Conservation (phyloP, 2,797 vertebrate genomes). For the Urosaurus nigricauda region DNA sequence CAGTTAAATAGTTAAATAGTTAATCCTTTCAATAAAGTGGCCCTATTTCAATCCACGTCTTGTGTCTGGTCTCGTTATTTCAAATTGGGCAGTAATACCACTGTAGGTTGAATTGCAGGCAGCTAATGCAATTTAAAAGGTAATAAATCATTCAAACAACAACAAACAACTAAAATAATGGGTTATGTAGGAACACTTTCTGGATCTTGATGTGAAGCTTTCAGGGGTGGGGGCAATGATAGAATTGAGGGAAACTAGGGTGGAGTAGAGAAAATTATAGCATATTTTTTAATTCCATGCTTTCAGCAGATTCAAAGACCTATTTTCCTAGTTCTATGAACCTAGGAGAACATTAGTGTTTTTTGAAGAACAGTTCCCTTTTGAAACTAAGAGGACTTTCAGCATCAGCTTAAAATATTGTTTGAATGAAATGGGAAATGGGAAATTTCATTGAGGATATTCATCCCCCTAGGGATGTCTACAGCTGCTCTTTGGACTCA, state of each 20-base stretch:
- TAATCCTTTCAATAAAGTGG: too few relatives aligned
- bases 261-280: background rate
- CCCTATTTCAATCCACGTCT: too few relatives aligned
- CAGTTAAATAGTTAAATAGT: too few relatives aligned
- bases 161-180: background rate
- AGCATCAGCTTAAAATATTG: background rate
- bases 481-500: background rate
- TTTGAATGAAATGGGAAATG: background rate
- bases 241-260: background rate
- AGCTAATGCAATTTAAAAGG: background rate
- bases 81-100: too few relatives aligned
- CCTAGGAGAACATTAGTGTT: background rate
- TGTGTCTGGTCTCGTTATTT: too few relatives aligned
- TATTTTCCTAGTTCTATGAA: background rate
- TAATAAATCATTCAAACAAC: background rate
- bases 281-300: background rate
- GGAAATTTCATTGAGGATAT: background rate
- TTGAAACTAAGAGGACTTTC: background rate
- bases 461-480: background rate
- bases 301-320: background rate
- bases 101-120: background rate
- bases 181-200: background rate
- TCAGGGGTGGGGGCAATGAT: too few relatives aligned
- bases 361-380: background rate
- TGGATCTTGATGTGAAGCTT: background rate